Evolutionary conservation across 2,888 invertebrate species (phyloP).

Genomic region (Sturmia bella): DNA sequence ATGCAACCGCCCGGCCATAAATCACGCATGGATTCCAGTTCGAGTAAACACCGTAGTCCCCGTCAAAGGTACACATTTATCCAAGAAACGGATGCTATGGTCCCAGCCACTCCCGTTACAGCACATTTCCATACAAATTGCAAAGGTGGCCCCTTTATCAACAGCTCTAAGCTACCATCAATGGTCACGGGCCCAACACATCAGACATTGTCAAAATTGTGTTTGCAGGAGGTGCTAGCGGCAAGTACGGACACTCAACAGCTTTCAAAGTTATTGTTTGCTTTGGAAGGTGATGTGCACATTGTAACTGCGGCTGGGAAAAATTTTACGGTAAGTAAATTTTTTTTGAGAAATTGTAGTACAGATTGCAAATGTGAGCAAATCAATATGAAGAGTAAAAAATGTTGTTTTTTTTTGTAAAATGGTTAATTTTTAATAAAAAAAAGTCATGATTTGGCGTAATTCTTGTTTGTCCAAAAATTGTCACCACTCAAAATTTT

Average conservation of each 20-base stretch:
- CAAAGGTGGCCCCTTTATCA: slow-evolving; percentile 83
- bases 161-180: slow-evolving; percentile 82
- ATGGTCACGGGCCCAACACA: slow-evolving; percentile 83
- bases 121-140: slow-evolving; percentile 83
- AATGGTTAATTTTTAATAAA: too few relatives aligned
- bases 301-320: slow-evolving; percentile 82
- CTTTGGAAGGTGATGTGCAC: slow-evolving; percentile 81
- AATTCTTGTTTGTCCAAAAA: too few relatives aligned
- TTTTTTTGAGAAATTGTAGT: too few relatives aligned
- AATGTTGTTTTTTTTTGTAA: too few relatives aligned
- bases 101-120: slow-evolving; percentile 83
- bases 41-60: slow-evolving; percentile 83
- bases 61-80: slow-evolving; percentile 84
- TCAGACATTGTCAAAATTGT: slow-evolving; percentile 81
- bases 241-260: slow-evolving; percentile 82
- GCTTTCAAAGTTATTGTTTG: slow-evolving; percentile 79
- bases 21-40: slow-evolving; percentile 84
- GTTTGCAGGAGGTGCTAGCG: slow-evolving; percentile 81
- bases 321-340: slow-evolving; percentile 80
- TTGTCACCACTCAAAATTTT: too few relatives aligned
- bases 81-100: slow-evolving; percentile 82
- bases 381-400: too few relatives aligned
- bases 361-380: too few relatives aligned
- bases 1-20: slow-evolving; percentile 96
- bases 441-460: too few relatives aligned